Base-by-base conservation (phyloP, 2,888 invertebrate genomes). In the Tinea trinotella region DNA sequence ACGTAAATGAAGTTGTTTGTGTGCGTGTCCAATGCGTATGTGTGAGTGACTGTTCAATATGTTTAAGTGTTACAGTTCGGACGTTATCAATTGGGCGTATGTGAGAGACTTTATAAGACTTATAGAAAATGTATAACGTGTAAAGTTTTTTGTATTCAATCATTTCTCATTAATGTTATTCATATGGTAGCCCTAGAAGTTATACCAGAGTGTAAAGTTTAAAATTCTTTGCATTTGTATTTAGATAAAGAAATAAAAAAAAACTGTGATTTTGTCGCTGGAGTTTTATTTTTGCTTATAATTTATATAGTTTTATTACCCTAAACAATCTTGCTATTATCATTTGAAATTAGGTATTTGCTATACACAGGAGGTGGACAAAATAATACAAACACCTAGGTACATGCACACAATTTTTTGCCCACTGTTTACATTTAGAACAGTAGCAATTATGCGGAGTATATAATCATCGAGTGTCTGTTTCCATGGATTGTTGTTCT, bases 81-180 rank as follows among this genome's bases (percentile, higher is more conserved):
- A 75, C 76, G 78, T 71, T n/a, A 24, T 24, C 24, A 5, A 15
- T 40, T 40, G 40, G 40, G 40, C 40, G 40, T 40, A 15, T 70
- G 66, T 24, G 71, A 79, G 74, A 80, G 77, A 84, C 79, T 75
- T 66, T 74, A 83, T 74, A 84, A 85, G 84, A 85, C 85, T 85
- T 84, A 84, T 82, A 84, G 80, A 50, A 79, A 81, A 81, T 81
- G 77, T 80, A 79, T 80, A 81, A 76, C 76, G 75, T 81, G 78
- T 84, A 84, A 83, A 74, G 74, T 79, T 82, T 80, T 83, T 84
- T 84, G 81, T 84, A 84, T 82, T 81, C 80, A 78, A 76, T 80
- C 68, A 74, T 80, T 82, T 80, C 74, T 76, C 74, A 74, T 72
- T 69, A 68, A 53, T 76, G 73, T 76, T 81, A 79, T 80, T 78